Evolutionary conservation across 2,113 vertebrate genomes (phyloP).

Genomic region (Poicephalus meyeri): DNA sequence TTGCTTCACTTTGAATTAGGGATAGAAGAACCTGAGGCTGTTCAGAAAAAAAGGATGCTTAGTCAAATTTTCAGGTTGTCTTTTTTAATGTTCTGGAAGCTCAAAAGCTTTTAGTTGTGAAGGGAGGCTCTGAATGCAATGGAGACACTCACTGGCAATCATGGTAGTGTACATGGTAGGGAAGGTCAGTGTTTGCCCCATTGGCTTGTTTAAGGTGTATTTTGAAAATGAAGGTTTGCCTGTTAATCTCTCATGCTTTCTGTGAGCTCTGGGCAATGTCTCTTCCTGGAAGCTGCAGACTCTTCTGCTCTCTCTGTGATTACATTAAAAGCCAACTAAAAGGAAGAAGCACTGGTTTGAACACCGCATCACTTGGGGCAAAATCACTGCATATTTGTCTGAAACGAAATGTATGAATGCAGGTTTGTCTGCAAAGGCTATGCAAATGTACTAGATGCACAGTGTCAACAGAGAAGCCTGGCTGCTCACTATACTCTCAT

Average conservation of each 20-base stretch:
- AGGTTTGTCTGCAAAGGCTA: background rate
- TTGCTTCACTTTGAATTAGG: background rate
- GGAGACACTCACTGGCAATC: background rate
- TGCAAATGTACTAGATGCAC: background rate
- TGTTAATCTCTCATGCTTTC: background rate
- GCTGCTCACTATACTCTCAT: background rate
- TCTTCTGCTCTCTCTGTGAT: background rate
- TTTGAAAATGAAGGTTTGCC: background rate
- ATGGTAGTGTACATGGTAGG: fast-evolving
- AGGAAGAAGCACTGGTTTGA: background rate
- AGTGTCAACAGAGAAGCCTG: background rate
- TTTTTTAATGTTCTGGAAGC: background rate
- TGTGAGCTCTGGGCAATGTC: background rate
- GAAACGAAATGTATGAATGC: background rate
- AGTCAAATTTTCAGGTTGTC: background rate
- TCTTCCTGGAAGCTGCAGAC: background rate
- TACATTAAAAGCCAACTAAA: background rate
- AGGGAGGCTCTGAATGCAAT: background rate
- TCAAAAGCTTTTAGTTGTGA: background rate
- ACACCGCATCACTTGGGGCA: background rate
- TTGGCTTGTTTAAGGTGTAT: background rate
- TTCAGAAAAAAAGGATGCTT: background rate
- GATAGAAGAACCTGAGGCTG: background rate
- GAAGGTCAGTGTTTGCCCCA: background rate
- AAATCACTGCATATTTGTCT: background rate